Conservation (phyloP, 1,140 invertebrate species). For the Cydia fagiglandana region DNA sequence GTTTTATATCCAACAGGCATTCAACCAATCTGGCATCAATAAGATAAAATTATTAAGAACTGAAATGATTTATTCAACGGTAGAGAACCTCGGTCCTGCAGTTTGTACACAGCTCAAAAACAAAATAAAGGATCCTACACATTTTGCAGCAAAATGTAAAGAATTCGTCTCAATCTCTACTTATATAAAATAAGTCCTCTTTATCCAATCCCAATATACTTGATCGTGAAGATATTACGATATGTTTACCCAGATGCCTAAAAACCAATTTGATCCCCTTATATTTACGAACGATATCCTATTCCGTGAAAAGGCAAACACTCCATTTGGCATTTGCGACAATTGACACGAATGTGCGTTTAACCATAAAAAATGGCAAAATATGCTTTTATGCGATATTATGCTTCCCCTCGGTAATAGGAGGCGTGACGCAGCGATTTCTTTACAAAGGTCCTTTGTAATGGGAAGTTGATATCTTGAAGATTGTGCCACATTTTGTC, state of each 20-base stretch:
- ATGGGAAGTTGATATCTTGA: neutral
- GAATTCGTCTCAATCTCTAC: too few species aligned
- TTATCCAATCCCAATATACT: neutral
- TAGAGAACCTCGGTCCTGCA: too few species aligned
- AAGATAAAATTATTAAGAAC: too few species aligned
- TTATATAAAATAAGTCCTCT: too few species aligned
- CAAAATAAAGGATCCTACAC: too few species aligned
- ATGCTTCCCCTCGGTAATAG: conserved; percentile 8
- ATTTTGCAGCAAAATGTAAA: too few species aligned
- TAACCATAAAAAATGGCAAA: conserved; percentile 34
- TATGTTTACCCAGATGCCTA: neutral
- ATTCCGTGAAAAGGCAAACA: conserved; percentile 16
- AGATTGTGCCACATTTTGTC: conserved; percentile 1
- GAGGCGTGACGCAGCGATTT: conserved; percentile 9
- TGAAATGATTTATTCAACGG: too few species aligned
- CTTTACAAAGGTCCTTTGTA: conserved; percentile 15
- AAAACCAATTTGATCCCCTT: neutral
- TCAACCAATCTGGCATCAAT: too few species aligned
- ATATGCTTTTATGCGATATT: conserved; percentile 30
- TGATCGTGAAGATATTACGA: neutral
- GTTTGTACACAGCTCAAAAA: too few species aligned
- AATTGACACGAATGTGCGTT: conserved; percentile 33
- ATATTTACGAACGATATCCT: neutral
- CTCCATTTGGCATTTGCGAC: conserved; percentile 30
- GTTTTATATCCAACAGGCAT: neutral